phyloP scores from a whole-genome alignment of 2,888 invertebrate species.

The Eretmocerus hayati region DNA sequence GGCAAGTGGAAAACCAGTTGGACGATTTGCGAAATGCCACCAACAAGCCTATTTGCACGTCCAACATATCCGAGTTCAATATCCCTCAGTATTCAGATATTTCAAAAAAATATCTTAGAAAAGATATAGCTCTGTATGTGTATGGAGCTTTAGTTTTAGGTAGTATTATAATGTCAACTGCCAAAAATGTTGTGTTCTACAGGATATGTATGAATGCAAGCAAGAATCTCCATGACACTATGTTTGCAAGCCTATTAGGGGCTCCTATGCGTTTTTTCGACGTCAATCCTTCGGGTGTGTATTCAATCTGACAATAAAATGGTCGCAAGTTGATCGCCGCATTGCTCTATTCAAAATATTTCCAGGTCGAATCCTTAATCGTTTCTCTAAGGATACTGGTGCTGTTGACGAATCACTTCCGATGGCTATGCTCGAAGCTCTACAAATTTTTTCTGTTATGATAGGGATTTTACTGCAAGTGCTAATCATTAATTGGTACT shows the following conservation, averaged over 20 bases:
- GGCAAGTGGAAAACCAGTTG: slow-evolving; percentile 40
- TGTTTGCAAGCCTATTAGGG: slow-evolving; percentile 69
- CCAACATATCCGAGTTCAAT: background rate
- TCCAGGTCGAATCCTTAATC: slow-evolving; percentile 70
- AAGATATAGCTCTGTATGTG: slow-evolving; percentile 38
- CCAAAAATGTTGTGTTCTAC: slow-evolving; percentile 64
- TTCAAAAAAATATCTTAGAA: background rate
- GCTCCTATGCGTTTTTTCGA: slow-evolving; percentile 80
- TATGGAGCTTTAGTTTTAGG: slow-evolving; percentile 56
- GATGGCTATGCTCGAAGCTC: slow-evolving; percentile 57
- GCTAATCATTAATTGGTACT: slow-evolving; percentile 63
- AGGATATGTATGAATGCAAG: slow-evolving; percentile 71
- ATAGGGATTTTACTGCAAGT: slow-evolving; percentile 66
- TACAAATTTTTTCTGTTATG: slow-evolving; percentile 64
- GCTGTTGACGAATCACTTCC: slow-evolving; percentile 69
- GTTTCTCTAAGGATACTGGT: slow-evolving; percentile 81
- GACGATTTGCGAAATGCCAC: slow-evolving; percentile 1
- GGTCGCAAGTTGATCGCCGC: background rate
- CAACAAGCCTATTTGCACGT: background rate
- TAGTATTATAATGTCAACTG: slow-evolving; percentile 57
- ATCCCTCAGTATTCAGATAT: background rate
- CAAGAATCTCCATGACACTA: slow-evolving; percentile 65
- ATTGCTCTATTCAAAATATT: background rate
- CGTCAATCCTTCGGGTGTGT: slow-evolving; percentile 41
- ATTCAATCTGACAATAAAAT: background rate